Percentiles rank a stretch among this genome's conserved stretches.
Conservation (phyloP, 2,888 invertebrate species). For the Terebella lapidaria region DNA sequence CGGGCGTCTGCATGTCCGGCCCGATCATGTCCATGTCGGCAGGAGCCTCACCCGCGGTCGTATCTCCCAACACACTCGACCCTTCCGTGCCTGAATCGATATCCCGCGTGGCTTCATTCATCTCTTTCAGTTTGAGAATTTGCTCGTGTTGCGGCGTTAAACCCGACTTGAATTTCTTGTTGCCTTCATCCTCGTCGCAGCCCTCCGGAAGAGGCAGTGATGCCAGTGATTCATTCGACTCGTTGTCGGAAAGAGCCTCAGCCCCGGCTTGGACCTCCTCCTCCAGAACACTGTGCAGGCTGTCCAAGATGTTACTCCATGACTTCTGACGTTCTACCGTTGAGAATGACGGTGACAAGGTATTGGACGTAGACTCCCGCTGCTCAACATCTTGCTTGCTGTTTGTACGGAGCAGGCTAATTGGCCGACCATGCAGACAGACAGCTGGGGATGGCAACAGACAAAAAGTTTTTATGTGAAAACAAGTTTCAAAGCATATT, state of each 20-base stretch:
- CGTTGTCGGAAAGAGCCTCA: not conserved
- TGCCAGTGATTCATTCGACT: constrained; percentile 19
- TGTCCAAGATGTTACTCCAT: not conserved
- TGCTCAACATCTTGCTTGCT: not conserved
- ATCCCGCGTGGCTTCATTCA: not conserved
- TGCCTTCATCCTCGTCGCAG: not conserved
- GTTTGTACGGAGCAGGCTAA: constrained; percentile 7
- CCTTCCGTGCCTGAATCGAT: constrained; percentile 1
- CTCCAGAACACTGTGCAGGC: not conserved
- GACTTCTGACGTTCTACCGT: not conserved
- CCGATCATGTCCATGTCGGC: constrained; percentile 16
- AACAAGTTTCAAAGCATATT: too few relatives aligned
- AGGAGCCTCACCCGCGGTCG: constrained; percentile 13
- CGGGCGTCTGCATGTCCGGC: constrained; percentile 19
- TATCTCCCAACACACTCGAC: not conserved
- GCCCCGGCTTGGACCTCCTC: not conserved
- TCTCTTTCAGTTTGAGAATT: not conserved
- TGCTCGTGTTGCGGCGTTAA: not conserved
- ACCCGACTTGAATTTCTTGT: not conserved
- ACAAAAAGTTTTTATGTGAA: not conserved
- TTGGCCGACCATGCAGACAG: constrained; percentile 8
- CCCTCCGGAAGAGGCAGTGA: not conserved
- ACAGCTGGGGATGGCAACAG: constrained; percentile 9
- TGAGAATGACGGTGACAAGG: not conserved
- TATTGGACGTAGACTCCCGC: not conserved